phyloP scores from a whole-genome alignment of 1,140 invertebrate genomes.

The Eriosoma lanigerum region DNA sequence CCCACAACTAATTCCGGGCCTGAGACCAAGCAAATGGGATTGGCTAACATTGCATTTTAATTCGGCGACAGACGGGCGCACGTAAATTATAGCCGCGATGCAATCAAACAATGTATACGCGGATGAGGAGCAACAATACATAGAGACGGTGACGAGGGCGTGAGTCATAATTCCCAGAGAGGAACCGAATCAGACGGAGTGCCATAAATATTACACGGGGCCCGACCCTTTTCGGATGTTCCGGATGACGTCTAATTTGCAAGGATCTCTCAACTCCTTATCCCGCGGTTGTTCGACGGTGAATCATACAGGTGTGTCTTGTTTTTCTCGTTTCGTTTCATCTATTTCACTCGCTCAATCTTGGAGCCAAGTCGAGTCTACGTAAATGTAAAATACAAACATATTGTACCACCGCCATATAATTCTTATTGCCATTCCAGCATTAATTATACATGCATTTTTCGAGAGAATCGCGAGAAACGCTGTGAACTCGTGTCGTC shows the following conservation, averaged over 20 bases:
- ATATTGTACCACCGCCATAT: no score
- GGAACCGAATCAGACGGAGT: constrained; percentile 19
- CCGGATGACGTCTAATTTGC: constrained; percentile 44
- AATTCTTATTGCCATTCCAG: not conserved
- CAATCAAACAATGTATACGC: constrained; percentile 28
- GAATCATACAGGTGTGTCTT: constrained; percentile 26
- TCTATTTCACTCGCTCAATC: not conserved
- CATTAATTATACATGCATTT: not conserved
- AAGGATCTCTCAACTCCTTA: constrained; percentile 8
- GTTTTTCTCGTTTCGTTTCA: not conserved
- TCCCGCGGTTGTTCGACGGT: not conserved
- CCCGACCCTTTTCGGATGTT: constrained; percentile 28
- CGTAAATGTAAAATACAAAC: not conserved
- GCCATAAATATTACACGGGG: constrained; percentile 30
- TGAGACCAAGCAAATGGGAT: not conserved
- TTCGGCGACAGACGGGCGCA: constrained; percentile 16
- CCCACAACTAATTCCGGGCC: not conserved
- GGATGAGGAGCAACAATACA: not conserved
- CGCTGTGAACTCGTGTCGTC: no score
- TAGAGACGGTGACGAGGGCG: constrained; percentile 12
- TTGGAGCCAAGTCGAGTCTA: constrained; percentile 5
- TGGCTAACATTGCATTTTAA: constrained; percentile 41
- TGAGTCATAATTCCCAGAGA: constrained; percentile 43
- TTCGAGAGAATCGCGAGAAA: not conserved
- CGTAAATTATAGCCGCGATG: constrained; percentile 33